These are phyloP conservation scores for Crocidura indochinensis DNA, from an alignment of 2,797 vertebrate species.

Conservation along the genomic window DNA sequence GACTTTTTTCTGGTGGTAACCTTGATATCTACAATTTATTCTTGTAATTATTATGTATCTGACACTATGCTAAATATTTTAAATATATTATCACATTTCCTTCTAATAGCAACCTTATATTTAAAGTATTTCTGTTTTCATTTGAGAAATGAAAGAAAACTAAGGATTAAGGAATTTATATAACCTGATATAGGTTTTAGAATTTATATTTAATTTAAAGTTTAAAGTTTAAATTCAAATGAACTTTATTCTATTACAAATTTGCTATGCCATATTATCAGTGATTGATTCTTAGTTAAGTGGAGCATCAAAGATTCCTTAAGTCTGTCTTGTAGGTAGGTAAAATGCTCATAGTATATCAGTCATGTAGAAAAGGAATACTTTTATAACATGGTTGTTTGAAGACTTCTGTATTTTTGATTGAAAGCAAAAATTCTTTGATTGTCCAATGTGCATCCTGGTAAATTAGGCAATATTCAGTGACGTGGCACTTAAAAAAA, in stretches of 20 bases:
- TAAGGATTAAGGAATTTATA: constrained; percentile 57
- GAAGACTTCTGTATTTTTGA: constrained; percentile 21
- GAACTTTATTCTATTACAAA: constrained; percentile 56
- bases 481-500: background rate
- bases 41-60: constrained; percentile 45
- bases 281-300: constrained; percentile 49
- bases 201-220: constrained; percentile 52
- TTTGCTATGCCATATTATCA: background rate
- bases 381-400: background rate
- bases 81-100: constrained; percentile 67
- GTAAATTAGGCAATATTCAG: constrained; percentile 20
- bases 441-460: background rate
- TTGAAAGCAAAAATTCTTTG: background rate
- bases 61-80: constrained; percentile 57
- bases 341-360: constrained; percentile 13
- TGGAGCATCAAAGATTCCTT: background rate
- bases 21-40: constrained; percentile 53
- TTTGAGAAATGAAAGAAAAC: constrained; percentile 55
- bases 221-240: constrained; percentile 40
- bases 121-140: constrained; percentile 61
- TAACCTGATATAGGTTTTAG: constrained; percentile 25
- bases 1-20: constrained; percentile 38
- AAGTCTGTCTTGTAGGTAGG: constrained; percentile 17
- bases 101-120: constrained; percentile 47
- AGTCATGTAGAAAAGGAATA: constrained; percentile 54